Evolutionary conservation across 1,140 invertebrate genomes (phyloP).

Genomic region (Ylistrum balloti): DNA sequence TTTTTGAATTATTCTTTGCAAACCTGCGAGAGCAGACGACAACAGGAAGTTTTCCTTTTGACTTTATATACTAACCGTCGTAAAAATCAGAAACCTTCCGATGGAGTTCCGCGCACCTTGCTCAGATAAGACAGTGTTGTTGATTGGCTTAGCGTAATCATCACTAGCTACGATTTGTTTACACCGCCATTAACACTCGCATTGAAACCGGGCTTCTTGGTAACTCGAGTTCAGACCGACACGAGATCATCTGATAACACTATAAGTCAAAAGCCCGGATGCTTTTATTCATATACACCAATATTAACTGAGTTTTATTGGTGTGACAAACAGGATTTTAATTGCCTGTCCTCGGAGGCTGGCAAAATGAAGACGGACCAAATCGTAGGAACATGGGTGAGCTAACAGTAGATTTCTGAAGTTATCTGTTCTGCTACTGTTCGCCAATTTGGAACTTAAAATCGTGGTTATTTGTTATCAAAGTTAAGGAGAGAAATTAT

Average conservation of each 20-base stretch:
- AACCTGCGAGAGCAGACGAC: not conserved
- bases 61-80: not conserved
- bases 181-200: constrained; percentile 37
- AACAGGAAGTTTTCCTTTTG: not conserved
- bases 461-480: too few relatives aligned
- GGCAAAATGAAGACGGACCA: not conserved
- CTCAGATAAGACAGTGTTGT: not conserved
- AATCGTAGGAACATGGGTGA: not conserved
- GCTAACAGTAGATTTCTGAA: not conserved
- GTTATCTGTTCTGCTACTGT: too few relatives aligned
- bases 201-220: constrained; percentile 30
- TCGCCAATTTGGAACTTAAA: too few relatives aligned
- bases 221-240: not conserved
- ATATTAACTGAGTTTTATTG: constrained; percentile 13
- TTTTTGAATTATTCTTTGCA: too few relatives aligned
- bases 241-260: constrained; percentile 14
- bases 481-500: too few relatives aligned
- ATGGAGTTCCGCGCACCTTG: not conserved
- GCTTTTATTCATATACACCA: not conserved
- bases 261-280: constrained; percentile 10
- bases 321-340: not conserved
- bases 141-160: constrained; percentile 38
- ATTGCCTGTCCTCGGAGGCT: not conserved
- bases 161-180: constrained; percentile 34
- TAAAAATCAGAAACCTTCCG: not conserved